Evolutionary conservation across 2,113 vertebrate genomes (phyloP).

Genomic region (Oreotragus oreotragus): DNA sequence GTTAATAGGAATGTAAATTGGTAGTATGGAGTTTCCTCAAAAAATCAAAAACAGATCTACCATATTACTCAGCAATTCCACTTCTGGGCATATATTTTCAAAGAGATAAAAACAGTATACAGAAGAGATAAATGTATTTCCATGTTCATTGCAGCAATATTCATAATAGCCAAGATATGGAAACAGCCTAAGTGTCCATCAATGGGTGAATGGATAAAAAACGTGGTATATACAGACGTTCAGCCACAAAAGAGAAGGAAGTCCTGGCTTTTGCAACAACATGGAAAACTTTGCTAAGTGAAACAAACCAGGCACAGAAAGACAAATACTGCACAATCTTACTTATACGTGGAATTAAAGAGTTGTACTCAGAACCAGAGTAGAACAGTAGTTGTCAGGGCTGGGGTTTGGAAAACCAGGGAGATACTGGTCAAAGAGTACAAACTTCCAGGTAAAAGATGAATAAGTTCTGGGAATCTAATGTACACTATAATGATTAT

Average conservation of each 20-base stretch:
- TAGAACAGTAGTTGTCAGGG: background rate
- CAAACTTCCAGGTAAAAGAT: background rate
- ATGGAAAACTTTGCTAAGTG: background rate
- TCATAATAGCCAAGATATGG: background rate
- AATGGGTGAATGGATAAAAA: background rate
- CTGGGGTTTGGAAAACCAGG: background rate
- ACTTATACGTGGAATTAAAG: background rate
- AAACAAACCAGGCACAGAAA: background rate
- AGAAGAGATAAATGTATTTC: background rate
- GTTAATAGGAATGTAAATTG: background rate
- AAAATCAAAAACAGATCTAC: background rate
- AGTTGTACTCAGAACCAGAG: background rate
- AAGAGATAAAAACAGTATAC: background rate
- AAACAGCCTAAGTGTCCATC: background rate
- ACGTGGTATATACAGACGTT: background rate
- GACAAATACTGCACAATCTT: background rate
- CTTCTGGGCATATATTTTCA: background rate
- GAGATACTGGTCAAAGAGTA: background rate
- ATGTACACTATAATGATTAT: background rate
- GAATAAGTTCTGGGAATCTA: background rate
- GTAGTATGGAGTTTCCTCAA: background rate
- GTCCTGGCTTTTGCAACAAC: background rate
- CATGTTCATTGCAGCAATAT: background rate
- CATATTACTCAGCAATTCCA: background rate
- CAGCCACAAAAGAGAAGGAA: background rate